A percentile compares a stretch with the other conserved stretches of the same genome.
phyloP scores from a whole-genome alignment of 2,888 invertebrate species.

The Camptogramma bilineatum region DNA sequence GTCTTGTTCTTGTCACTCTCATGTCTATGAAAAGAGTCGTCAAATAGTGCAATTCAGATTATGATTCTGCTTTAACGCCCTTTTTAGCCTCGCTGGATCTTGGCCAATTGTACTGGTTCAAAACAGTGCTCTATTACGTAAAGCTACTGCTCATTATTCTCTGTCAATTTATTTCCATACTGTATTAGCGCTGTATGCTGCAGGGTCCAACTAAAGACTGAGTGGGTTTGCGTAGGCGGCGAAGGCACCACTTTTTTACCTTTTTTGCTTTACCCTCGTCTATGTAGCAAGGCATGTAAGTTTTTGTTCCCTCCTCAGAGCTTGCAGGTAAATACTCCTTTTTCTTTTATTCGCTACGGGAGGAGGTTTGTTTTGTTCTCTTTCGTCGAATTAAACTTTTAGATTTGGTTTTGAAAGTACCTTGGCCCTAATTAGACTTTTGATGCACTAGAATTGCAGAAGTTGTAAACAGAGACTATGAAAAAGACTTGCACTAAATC shows the following conservation, averaged over 20 bases:
- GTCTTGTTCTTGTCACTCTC: too few species aligned
- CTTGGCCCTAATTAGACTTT: too few species aligned
- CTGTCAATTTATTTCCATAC: slow-evolving; percentile 6
- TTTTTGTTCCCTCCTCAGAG: slow-evolving; percentile 64
- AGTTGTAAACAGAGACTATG: neutral
- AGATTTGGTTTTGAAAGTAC: neutral
- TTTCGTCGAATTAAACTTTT: slow-evolving; percentile 35
- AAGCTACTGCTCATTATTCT: slow-evolving; percentile 4
- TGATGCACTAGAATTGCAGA: neutral
- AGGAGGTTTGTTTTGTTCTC: slow-evolving; percentile 53
- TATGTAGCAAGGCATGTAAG: slow-evolving; percentile 57
- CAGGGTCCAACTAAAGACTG: slow-evolving; percentile 50
- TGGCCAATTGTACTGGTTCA: neutral
- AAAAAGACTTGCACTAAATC: too few species aligned
- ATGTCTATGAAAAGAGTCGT: too few species aligned
- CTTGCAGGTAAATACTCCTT: slow-evolving; percentile 77
- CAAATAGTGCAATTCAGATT: too few species aligned
- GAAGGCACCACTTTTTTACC: slow-evolving; percentile 64
- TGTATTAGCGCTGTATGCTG: slow-evolving; percentile 45
- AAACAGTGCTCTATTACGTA: neutral
- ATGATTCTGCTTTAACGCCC: too few species aligned
- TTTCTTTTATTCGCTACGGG: slow-evolving; percentile 68
- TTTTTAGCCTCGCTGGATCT: too few species aligned
- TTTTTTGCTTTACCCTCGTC: slow-evolving; percentile 80
- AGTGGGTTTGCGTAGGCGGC: slow-evolving; percentile 70